Percentiles rank a stretch among this genome's conserved stretches.
These are phyloP conservation scores for Ichneumon xanthorius DNA, from an alignment of 2,888 invertebrate genomes.

Conservation along the genomic window DNA sequence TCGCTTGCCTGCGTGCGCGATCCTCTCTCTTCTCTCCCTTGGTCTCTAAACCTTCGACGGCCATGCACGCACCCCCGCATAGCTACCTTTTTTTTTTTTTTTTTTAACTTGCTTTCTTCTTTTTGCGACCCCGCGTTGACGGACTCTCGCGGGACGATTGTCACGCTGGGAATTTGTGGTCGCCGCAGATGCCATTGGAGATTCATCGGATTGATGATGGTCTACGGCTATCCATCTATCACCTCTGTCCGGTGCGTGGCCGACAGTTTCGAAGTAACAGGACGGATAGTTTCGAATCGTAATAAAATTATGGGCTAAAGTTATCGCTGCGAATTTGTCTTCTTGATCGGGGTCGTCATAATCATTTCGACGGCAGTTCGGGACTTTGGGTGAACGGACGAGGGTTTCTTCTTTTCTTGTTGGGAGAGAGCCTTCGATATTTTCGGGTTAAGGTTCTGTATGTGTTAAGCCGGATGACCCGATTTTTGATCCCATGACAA, in stretches of 20 bases:
- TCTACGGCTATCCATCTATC: constrained; percentile 25
- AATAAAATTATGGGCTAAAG: background rate
- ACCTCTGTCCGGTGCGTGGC: background rate
- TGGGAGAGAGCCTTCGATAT: too few relatives aligned
- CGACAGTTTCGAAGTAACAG: constrained; percentile 23
- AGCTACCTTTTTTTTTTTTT: constrained; percentile 6
- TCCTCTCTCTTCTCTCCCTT: constrained; percentile 19
- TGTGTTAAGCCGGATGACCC: too few relatives aligned
- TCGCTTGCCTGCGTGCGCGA: constrained; percentile 62
- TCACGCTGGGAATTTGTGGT: constrained; percentile 78
- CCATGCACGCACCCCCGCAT: constrained; percentile 29
- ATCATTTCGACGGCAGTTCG: background rate
- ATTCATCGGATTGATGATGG: constrained; percentile 53
- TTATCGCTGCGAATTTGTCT: background rate
- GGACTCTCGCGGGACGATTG: constrained; percentile 75
- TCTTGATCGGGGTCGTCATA: background rate
- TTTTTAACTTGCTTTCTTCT: constrained; percentile 73
- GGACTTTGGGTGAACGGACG: too few relatives aligned
- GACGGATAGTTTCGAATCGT: background rate
- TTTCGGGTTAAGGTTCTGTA: too few relatives aligned
- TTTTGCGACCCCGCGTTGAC: constrained; percentile 73
- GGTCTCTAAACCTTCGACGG: constrained; percentile 10
- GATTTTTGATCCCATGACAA: too few relatives aligned
- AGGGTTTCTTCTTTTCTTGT: background rate
- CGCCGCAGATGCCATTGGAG: constrained; percentile 58